A percentile compares a stretch with the other conserved stretches of the same genome.
Conservation (phyloP, 2,797 vertebrate genomes). For the Urophycis tenuis region DNA sequence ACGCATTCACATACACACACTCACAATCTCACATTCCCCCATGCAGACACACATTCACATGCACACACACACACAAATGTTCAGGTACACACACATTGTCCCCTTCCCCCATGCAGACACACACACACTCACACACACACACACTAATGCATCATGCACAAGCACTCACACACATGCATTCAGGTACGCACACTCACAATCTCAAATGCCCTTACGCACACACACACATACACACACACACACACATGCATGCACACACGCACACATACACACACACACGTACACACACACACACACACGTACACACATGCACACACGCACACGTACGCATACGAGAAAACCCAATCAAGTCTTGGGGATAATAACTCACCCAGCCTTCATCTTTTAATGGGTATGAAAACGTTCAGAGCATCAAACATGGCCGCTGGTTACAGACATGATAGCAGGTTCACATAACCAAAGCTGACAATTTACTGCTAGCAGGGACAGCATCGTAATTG, state of each 20-base stretch:
- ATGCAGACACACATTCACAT: neutral
- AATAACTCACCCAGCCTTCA: constrained; percentile 57
- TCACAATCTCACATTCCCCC: neutral
- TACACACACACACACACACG: neutral
- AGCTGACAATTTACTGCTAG: constrained; percentile 62
- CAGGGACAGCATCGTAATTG: constrained; percentile 61
- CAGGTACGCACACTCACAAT: neutral
- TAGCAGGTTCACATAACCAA: constrained; percentile 54
- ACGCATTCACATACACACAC: neutral
- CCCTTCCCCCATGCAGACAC: too few relatives aligned
- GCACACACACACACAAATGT: too few relatives aligned
- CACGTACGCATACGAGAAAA: constrained; percentile 23
- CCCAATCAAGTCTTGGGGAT: constrained; percentile 48
- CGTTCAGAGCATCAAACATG: constrained; percentile 50
- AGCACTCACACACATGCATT: neutral
- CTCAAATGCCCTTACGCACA: neutral
- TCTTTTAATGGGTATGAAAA: constrained; percentile 59
- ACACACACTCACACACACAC: neutral
- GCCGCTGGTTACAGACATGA: constrained; percentile 57
- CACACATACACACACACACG: neutral
- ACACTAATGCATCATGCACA: too few relatives aligned
- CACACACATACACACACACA: neutral
- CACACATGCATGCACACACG: neutral
- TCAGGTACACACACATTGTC: neutral
- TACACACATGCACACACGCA: neutral